These are phyloP conservation scores for Austrolebias charrua DNA, from an alignment of 2,797 vertebrate genomes.

Conservation along the genomic window DNA sequence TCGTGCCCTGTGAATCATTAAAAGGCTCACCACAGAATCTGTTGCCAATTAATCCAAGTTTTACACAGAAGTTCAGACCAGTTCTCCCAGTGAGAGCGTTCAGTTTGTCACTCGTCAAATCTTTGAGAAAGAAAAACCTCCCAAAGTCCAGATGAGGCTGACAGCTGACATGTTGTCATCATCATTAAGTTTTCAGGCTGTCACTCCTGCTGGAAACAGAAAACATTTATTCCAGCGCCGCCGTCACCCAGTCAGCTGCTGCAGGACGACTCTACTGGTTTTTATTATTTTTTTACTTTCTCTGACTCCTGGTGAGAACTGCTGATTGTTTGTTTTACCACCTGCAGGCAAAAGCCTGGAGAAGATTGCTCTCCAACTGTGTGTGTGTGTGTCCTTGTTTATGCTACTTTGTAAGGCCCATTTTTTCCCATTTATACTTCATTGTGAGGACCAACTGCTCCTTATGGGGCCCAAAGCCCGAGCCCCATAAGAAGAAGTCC, in stretches of 20 bases:
- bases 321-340: slow-evolving; percentile 74
- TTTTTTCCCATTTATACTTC: no score
- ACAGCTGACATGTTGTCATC: slow-evolving; percentile 21
- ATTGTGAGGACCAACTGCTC: no score
- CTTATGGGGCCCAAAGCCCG: no score
- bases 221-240: slow-evolving; percentile 11
- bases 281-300: neutral
- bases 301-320: slow-evolving; percentile 54
- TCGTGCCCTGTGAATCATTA: no score
- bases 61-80: neutral
- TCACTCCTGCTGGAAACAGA: slow-evolving; percentile 15
- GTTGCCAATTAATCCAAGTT: neutral
- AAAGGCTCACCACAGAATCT: neutral
- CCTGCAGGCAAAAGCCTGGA: slow-evolving; percentile 61
- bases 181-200: slow-evolving; percentile 36
- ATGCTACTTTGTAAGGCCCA: no score
- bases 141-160: slow-evolving; percentile 20
- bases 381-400: neutral
- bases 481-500: no score
- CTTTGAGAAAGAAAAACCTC: slow-evolving; percentile 1
- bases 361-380: slow-evolving; percentile 55
- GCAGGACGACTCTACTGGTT: slow-evolving; percentile 54
- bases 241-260: slow-evolving; percentile 44
- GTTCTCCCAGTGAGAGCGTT: slow-evolving; percentile 11
- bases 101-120: slow-evolving; percentile 9